Base-by-base conservation (phyloP, 2,113 vertebrate species). In the Cinclus mexicanus region DNA sequence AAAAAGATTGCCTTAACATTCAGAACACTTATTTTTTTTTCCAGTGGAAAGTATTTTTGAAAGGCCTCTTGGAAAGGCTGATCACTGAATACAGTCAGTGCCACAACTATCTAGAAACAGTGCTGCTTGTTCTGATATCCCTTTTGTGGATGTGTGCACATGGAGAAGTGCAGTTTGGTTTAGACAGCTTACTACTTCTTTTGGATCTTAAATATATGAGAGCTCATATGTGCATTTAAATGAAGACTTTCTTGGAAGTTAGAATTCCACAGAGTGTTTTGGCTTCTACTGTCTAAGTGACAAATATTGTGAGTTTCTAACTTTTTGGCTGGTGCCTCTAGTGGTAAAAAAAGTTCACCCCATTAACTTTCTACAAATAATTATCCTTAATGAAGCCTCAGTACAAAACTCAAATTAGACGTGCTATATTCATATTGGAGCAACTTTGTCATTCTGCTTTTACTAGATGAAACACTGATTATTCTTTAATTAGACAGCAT, bases 11-110 rank as follows among this genome's bases (percentile, higher is more conserved):
- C 64, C 3, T 59, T 75, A 47, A 33, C 9, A 28, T 64, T 85
- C 31, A 60, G 15, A 79, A 26, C 12, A 14, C 24, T 67, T 64
- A 2, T 76, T 90, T 85, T 39, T 85, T 39, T 17, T 41, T 88
- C 24, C 28, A 60, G 12, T 52, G 37, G 22, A 46, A 93, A 68
- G 17, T 89, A 59, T 35, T 75, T 22, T 52, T 60, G 37, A 85
- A 68, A 87, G 67, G 20, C 49, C 25, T 55, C 18, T 68, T 71
- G 41, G 20, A 90, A 85, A 68, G 44, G 7, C 21, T 88, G 29
- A 56, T 56, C 9, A 10, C 3, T 72, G 33, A 31, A 44, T 60
- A 53, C 15, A 68, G n/a, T 3, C 1, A 82, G 12, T 0, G 1
- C 26, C 5, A 1, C 14, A 71, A 65, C 18, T 21, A 12, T 29